Base-by-base conservation (phyloP, 2,888 invertebrate species). In the Atethmia centrago region DNA sequence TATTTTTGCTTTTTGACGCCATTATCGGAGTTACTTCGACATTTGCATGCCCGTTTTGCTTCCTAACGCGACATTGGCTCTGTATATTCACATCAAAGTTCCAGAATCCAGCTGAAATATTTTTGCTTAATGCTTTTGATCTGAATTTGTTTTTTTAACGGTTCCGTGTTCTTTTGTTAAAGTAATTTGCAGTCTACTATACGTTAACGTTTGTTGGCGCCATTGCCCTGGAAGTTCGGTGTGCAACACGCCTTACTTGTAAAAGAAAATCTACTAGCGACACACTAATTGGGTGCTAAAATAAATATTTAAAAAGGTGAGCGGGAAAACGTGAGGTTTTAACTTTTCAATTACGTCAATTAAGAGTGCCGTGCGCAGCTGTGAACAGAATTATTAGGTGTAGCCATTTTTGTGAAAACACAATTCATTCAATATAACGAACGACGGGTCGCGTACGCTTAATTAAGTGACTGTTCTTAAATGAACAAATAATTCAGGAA, bases 301-400 rank as follows among this genome's bases (percentile, higher is more conserved):
- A 92, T 94, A 95, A 95, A 95, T 94, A 95, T 95, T 95, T 95
- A 93, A 94, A 94, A 94, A 94, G 93, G 94, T 89, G 90, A 91
- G 90, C 90, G 90, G 79, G 79, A 87, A 90, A 93, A 92, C 91
- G 93, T 93, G 91, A 91, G 93, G 92, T 93, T 94, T 94, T 92
- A 91, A 93, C 92, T 94, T 95, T 94, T 93, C 94, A 95, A 95
- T 94, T 94, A 93, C 91, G 90, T 94, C 94, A 95, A 95, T 95
- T 95, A 95, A 88, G 90, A 92, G 87, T 90, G 90, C 87, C 88
- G 85, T 80, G 89, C 88, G 84, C 90, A 89, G 90, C 90, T 90
- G 90, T 72, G 86, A 86, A 85, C 83, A 79, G 71, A 85, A 87
- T 87, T 88, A 88, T 89, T 87, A 88, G 81, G 84, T 87, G 84